phyloP scores from a whole-genome alignment of 1,140 invertebrate genomes.

The Antheraea mylitta region DNA sequence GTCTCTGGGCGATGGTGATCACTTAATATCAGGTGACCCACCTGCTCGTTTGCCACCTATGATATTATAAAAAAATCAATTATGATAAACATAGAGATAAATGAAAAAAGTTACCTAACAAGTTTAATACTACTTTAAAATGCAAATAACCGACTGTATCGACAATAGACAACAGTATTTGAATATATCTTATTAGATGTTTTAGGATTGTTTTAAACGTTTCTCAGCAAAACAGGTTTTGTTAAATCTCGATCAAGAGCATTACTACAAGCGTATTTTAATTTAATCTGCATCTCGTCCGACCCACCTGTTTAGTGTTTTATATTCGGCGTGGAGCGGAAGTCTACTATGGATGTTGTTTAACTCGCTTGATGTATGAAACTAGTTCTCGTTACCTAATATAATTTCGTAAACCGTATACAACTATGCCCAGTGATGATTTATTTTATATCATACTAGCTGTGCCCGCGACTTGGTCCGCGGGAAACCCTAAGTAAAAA shows the following conservation, averaged over 20 bases:
- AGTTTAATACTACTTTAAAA: too few species aligned
- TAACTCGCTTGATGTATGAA: conserved; percentile 7
- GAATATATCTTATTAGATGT: not conserved
- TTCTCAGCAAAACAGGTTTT: not conserved
- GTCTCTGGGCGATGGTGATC: too few species aligned
- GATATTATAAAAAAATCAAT: too few species aligned
- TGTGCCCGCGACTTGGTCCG: too few species aligned
- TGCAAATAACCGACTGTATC: not conserved
- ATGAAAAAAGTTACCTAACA: not conserved
- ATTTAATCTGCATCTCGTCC: not conserved
- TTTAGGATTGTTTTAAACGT: not conserved
- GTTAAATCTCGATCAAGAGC: conserved; percentile 6
- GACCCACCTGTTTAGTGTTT: conserved; percentile 12
- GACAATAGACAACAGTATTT: not conserved
- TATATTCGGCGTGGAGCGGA: conserved; percentile 2
- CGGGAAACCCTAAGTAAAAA: too few species aligned
- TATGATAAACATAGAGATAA: not conserved
- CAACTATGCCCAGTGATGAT: too few species aligned
- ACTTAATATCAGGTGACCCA: too few species aligned
- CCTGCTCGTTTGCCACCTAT: too few species aligned
- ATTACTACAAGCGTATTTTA: not conserved
- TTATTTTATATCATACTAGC: too few species aligned
- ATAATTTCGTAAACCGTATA: conserved; percentile 10
- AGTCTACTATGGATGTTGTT: conserved; percentile 10
- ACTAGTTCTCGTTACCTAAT: conserved; percentile 7